These are phyloP conservation scores for Thecophora atra DNA, from an alignment of 2,888 invertebrate species.

Conservation along the genomic window DNA sequence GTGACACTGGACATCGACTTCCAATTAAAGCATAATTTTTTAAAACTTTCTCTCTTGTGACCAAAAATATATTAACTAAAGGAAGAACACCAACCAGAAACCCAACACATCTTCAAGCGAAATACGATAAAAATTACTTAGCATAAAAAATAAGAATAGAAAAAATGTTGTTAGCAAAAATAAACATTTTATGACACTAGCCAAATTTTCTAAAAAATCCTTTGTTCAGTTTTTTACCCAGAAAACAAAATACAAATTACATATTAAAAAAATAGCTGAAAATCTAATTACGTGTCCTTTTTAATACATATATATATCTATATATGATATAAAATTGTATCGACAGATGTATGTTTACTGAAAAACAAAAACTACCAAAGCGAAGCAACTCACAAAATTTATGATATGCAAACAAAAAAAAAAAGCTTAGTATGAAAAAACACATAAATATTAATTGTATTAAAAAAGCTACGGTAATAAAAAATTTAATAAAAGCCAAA, in stretches of 20 bases:
- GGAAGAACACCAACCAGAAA: neutral
- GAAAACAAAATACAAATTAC: neutral
- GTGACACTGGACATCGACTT: neutral
- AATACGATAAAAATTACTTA: neutral
- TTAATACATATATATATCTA: neutral
- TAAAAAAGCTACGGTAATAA: too few species aligned
- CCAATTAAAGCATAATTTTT: neutral
- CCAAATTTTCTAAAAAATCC: slow-evolving; percentile 7
- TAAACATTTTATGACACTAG: neutral
- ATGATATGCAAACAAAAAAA: too few species aligned
- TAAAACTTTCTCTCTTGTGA: too few species aligned
- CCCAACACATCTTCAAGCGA: neutral
- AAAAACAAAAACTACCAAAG: too few species aligned
- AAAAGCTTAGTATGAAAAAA: too few species aligned
- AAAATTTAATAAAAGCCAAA: too few species aligned
- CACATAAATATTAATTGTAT: too few species aligned
- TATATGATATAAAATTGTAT: too few species aligned
- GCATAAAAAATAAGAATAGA: neutral
- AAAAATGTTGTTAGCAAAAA: neutral
- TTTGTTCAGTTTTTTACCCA: too few species aligned
- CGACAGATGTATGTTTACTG: neutral
- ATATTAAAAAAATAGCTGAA: neutral
- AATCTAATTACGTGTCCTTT: slow-evolving; percentile 5
- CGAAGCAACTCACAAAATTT: too few species aligned
- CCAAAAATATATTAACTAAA: too few species aligned